Conservation (phyloP, 2,113 vertebrate genomes). For the Synodontis membranacea region DNA sequence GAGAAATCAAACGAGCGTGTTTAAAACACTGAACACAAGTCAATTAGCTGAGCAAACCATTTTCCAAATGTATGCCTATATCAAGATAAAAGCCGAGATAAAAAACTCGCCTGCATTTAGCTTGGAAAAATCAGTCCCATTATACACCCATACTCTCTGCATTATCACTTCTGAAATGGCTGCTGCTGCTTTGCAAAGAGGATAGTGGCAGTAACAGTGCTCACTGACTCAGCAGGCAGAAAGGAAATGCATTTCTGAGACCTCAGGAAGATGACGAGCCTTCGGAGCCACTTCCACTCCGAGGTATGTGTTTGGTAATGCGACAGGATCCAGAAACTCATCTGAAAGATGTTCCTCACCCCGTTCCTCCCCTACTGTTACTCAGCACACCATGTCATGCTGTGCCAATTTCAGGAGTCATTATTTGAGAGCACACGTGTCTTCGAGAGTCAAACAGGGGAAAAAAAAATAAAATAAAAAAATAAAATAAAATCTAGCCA, state of each 20-base stretch:
- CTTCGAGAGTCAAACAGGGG: background rate
- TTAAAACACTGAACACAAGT: slow-evolving; percentile 32
- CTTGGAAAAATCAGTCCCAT: slow-evolving; percentile 34
- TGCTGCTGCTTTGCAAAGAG: slow-evolving; percentile 29
- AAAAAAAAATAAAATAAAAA: slow-evolving; percentile 21
- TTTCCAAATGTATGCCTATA: slow-evolving; percentile 54
- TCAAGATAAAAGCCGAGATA: slow-evolving; percentile 44
- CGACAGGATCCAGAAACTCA: background rate
- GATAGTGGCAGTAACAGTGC: slow-evolving; percentile 35
- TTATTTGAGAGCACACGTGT: slow-evolving; percentile 21
- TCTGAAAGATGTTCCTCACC: background rate
- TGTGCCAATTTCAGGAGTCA: slow-evolving; percentile 12
- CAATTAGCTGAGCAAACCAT: slow-evolving; percentile 46
- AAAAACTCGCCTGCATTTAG: slow-evolving; percentile 32
- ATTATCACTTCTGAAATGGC: slow-evolving; percentile 40
- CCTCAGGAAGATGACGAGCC: background rate
- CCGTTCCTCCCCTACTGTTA: background rate
- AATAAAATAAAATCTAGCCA: slow-evolving; percentile 6
- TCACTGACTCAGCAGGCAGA: slow-evolving; percentile 24
- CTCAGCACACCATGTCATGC: background rate
- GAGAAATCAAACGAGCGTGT: slow-evolving; percentile 31
- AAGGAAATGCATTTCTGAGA: slow-evolving; percentile 9
- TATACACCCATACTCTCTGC: slow-evolving; percentile 30
- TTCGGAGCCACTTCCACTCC: background rate
- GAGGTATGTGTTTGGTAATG: background rate